These are phyloP conservation scores for Chaetodon trifasciatus DNA, from an alignment of 2,797 vertebrate genomes.

Conservation along the genomic window DNA sequence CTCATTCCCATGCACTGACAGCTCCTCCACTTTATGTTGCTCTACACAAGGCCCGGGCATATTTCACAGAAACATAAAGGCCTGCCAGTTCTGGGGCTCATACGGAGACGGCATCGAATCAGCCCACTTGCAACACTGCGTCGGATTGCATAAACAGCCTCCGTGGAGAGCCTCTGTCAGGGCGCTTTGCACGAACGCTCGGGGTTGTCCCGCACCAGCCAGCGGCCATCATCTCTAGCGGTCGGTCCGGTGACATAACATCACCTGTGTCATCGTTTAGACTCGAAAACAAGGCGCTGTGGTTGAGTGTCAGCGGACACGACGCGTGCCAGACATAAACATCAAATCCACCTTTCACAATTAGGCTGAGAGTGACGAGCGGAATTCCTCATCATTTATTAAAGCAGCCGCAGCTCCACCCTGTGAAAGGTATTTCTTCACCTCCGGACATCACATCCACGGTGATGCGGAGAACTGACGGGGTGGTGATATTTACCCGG, in stretches of 20 bases:
- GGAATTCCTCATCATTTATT: constrained; percentile 81
- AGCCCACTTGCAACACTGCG: constrained; percentile 71
- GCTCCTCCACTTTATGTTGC: constrained; percentile 34
- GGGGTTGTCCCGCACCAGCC: constrained; percentile 59
- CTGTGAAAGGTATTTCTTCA: constrained; percentile 56
- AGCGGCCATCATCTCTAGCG: constrained; percentile 45
- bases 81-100: constrained; percentile 46
- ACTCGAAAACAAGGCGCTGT: constrained; percentile 21
- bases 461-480: background rate
- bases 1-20: constrained; percentile 15
- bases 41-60: constrained; percentile 55
- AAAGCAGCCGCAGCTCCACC: constrained; percentile 81
- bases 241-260: constrained; percentile 47
- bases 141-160: constrained; percentile 76
- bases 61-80: constrained; percentile 62
- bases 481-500: constrained; percentile 15
- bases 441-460: constrained; percentile 14
- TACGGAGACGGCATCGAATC: constrained; percentile 29
- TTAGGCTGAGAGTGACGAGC: constrained; percentile 41
- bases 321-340: constrained; percentile 43
- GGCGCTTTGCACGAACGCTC: constrained; percentile 38
- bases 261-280: constrained; percentile 48
- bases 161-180: constrained; percentile 52
- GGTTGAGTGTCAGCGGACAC: background rate
- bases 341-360: constrained; percentile 44